A percentile compares a stretch with the other conserved stretches of the same genome.
These are phyloP conservation scores for Amphiprion clarkii DNA, from an alignment of 2,797 vertebrate species.

Conservation along the genomic window DNA sequence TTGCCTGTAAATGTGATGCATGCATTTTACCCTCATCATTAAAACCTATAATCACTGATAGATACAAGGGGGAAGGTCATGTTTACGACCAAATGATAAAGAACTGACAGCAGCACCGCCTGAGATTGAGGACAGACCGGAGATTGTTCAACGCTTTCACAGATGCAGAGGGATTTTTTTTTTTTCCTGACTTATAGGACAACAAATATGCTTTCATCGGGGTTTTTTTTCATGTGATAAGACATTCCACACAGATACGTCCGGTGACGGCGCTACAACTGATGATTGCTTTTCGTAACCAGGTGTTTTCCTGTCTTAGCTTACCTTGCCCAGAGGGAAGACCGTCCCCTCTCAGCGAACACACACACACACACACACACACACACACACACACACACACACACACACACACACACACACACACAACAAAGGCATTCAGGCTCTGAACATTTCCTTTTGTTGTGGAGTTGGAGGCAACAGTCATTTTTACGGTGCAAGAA, in stretches of 20 bases:
- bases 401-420: conserved; percentile 31
- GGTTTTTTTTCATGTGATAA: conserved; percentile 34
- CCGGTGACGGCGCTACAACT: conserved; percentile 61
- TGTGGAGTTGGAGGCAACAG: conserved; percentile 53
- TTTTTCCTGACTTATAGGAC: conserved; percentile 19
- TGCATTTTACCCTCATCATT: neutral
- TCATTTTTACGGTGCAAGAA: conserved; percentile 47
- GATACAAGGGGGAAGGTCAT: conserved; percentile 40
- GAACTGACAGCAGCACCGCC: conserved; percentile 39
- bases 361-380: conserved; percentile 39
- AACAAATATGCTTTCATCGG: conserved; percentile 61
- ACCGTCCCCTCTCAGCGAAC: conserved; percentile 52
- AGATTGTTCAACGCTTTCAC: conserved; percentile 35
- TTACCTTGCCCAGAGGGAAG: conserved; percentile 68
- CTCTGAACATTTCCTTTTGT: conserved; percentile 62
- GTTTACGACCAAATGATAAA: conserved; percentile 62
- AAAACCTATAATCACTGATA: conserved; percentile 47
- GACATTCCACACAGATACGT: conserved; percentile 57
- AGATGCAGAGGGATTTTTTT: conserved; percentile 11
- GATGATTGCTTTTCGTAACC: conserved; percentile 66
- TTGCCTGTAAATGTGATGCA: conserved; percentile 10
- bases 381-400: conserved; percentile 49
- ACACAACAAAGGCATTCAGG: conserved; percentile 65
- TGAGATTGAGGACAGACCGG: conserved; percentile 35
- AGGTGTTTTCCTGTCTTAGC: conserved; percentile 75